Evolutionary conservation across 2,797 vertebrate genomes (phyloP).

Genomic region (Ceryle rudis): DNA sequence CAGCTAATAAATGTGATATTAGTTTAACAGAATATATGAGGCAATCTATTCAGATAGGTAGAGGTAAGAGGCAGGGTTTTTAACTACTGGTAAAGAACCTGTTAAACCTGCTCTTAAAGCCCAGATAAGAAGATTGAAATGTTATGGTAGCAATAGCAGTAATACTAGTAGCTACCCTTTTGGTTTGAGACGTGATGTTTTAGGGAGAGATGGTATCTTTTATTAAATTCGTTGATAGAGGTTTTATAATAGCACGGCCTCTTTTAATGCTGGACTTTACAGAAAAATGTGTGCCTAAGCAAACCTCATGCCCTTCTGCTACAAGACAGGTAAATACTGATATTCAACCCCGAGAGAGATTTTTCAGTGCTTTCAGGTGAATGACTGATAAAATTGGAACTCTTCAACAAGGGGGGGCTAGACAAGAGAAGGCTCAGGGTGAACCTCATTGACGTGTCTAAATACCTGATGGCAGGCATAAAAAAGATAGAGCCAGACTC

Average conservation of each 20-base stretch:
- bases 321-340: background rate
- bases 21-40: background rate
- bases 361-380: background rate
- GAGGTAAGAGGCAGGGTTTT: background rate
- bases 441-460: background rate
- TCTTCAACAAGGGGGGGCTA: background rate
- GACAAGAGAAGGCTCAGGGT: background rate
- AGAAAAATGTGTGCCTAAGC: background rate
- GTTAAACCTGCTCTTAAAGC: background rate
- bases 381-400: background rate
- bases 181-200: background rate
- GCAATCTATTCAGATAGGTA: background rate
- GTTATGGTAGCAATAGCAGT: background rate
- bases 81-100: background rate
- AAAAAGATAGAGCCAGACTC: background rate
- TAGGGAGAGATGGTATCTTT: background rate
- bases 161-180: background rate
- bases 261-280: background rate
- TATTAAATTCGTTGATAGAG: background rate
- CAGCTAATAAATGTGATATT: background rate
- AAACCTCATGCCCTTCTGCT: background rate
- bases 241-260: background rate
- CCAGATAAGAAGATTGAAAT: background rate
- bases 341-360: background rate
- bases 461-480: background rate